A percentile compares a stretch with the other conserved stretches of the same genome.
Evolutionary conservation across 2,888 invertebrate species (phyloP).

Genomic region (Dasysyrphus tricinctus): DNA sequence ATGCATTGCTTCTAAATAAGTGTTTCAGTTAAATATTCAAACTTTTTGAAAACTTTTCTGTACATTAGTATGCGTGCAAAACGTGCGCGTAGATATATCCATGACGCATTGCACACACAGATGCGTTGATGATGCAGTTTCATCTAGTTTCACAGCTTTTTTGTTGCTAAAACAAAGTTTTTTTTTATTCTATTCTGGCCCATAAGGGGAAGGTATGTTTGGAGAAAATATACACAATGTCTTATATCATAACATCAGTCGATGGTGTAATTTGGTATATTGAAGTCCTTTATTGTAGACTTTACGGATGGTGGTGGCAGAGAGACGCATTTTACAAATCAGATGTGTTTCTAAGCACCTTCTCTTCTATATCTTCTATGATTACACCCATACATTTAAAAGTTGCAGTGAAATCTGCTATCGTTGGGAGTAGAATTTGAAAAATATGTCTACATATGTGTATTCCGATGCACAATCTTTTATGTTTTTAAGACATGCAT

Average conservation of each 20-base stretch:
- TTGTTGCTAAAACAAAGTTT: background rate
- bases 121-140: background rate
- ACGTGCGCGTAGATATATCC: background rate
- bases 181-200: background rate
- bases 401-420: background rate
- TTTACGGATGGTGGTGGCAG: background rate
- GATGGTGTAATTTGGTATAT: background rate
- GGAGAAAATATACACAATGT: background rate
- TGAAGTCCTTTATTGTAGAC: background rate
- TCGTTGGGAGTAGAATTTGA: constrained; percentile 12
- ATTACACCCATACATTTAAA: background rate
- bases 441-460: constrained; percentile 24
- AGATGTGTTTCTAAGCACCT: background rate
- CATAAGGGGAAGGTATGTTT: background rate
- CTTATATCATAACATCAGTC: background rate
- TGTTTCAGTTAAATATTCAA: background rate
- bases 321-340: background rate
- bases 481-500: constrained; percentile 41
- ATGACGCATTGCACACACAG: background rate
- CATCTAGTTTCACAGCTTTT: background rate
- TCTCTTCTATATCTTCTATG: background rate
- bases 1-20: background rate
- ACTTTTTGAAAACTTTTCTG: background rate
- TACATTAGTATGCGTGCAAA: background rate
- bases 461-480: constrained; percentile 44